Evolutionary conservation across 2,797 vertebrate species (phyloP).

Genomic region (Aphelocoma californica): DNA sequence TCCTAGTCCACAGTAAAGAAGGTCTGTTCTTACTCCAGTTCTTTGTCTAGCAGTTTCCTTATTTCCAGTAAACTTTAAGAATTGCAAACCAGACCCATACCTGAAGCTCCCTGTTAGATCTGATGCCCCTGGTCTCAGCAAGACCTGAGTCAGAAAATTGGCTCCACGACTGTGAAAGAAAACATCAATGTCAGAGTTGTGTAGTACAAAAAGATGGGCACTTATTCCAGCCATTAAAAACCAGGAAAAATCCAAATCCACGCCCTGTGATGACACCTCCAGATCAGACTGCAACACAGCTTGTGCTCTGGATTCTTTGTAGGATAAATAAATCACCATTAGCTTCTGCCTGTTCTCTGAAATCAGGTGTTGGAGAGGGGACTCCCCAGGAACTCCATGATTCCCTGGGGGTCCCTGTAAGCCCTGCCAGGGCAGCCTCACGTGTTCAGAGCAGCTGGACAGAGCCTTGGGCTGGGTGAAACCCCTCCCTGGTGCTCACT

Average conservation of each 20-base stretch:
- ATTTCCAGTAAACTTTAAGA: not conserved
- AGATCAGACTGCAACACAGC: not conserved
- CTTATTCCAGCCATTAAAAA: not conserved
- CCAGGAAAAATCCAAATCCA: not conserved
- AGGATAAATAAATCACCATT: not conserved
- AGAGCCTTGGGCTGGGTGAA: not conserved
- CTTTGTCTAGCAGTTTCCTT: not conserved
- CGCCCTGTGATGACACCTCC: not conserved
- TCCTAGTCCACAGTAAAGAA: not conserved
- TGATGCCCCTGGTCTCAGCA: slow-evolving; percentile 92
- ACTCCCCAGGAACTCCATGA: not conserved
- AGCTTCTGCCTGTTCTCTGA: not conserved
- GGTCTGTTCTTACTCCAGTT: not conserved
- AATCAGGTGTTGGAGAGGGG: not conserved
- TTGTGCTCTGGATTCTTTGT: not conserved
- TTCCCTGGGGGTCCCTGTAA: not conserved
- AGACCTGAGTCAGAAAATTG: slow-evolving; percentile 92
- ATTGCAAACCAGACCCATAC: slow-evolving; percentile 66
- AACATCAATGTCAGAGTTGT: not conserved
- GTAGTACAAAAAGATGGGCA: not conserved
- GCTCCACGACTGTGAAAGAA: slow-evolving; percentile 86
- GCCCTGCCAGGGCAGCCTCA: not conserved
- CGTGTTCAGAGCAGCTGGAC: not conserved
- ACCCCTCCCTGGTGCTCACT: not conserved
- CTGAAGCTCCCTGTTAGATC: slow-evolving; percentile 98